Conservation (phyloP, 2,797 vertebrate species). For the Pantherophis vulpinus region DNA sequence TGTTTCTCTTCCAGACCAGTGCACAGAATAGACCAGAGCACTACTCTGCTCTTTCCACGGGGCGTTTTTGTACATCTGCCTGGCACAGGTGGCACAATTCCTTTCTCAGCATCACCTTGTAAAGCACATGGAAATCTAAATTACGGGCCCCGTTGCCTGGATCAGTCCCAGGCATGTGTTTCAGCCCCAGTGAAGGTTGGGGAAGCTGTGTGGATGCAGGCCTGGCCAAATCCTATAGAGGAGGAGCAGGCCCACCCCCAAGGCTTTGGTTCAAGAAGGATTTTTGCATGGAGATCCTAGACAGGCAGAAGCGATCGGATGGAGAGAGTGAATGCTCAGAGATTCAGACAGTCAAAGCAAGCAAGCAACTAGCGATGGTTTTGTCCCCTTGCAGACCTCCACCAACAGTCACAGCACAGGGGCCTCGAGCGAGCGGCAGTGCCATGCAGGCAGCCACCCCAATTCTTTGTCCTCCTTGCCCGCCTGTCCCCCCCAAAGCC, state of each 20-base stretch:
- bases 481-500: not conserved
- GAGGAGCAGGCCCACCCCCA: too few species aligned
- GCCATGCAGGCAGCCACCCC: not conserved
- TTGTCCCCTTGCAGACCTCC: not conserved
- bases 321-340: not conserved
- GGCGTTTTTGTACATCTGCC: not conserved
- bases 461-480: not conserved
- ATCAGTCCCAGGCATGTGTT: not conserved
- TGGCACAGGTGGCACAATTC: not conserved
- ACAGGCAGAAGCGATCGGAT: not conserved
- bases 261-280: not conserved
- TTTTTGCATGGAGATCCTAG: not conserved
- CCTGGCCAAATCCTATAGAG: not conserved
- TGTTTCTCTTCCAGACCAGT: not conserved
- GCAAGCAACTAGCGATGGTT: not conserved
- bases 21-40: not conserved
- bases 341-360: not conserved
- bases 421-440: fast-evolving
- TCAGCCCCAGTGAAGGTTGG: too few species aligned
- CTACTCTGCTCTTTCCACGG: not conserved
- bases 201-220: not conserved
- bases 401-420: not conserved
- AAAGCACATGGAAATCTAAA: not conserved
- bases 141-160: not conserved
- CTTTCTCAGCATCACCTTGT: not conserved